Evolutionary conservation across 2,888 invertebrate species (phyloP).

Genomic region (Noctua fimbriata): DNA sequence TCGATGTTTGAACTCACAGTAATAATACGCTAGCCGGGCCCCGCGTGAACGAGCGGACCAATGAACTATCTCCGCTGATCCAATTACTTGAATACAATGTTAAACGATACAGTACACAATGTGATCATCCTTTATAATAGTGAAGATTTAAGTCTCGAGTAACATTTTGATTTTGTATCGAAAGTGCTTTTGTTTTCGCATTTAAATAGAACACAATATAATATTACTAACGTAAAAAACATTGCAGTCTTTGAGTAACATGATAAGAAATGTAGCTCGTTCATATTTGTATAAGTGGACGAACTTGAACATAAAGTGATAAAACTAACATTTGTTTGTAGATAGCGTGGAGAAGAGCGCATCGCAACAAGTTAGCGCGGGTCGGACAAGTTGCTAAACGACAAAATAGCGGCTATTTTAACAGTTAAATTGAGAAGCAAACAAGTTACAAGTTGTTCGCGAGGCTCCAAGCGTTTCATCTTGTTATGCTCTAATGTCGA

Average conservation of each 20-base stretch:
- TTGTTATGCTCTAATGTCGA: slow-evolving; percentile 42
- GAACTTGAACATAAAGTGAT: neutral
- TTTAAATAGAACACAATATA: neutral
- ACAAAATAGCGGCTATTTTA: slow-evolving; percentile 50
- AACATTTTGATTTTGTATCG: neutral
- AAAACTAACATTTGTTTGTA: neutral
- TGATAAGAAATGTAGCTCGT: neutral
- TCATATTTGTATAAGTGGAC: neutral
- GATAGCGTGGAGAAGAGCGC: neutral
- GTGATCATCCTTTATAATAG: neutral
- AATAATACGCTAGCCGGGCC: neutral
- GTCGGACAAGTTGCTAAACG: slow-evolving; percentile 44
- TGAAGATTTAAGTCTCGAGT: neutral
- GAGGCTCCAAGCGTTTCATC: slow-evolving; percentile 46
- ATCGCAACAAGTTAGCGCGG: slow-evolving; percentile 40
- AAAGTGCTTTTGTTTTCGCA: neutral
- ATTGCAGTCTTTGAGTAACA: neutral
- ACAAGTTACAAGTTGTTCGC: slow-evolving; percentile 55
- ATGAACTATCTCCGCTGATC: slow-evolving; percentile 12
- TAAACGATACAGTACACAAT: neutral
- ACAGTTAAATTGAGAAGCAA: slow-evolving; percentile 52
- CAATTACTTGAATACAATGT: slow-evolving; percentile 3
- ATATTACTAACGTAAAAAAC: neutral
- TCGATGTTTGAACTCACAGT: neutral
- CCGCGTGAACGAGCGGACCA: too few species aligned